Base-by-base conservation (phyloP, 2,888 invertebrate genomes). In the Lathronympha strigana region DNA sequence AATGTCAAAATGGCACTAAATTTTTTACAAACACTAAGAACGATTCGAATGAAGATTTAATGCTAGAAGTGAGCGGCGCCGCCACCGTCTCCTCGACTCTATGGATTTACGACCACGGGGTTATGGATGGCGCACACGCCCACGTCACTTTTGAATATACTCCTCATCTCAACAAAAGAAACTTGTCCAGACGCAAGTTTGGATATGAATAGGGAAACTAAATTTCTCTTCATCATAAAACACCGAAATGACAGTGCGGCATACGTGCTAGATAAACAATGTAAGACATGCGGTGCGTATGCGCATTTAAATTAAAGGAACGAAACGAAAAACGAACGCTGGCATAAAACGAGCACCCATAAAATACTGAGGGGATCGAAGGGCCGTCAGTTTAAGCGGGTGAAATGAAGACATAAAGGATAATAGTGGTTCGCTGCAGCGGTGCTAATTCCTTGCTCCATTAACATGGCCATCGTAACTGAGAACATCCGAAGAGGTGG, bases 331-430 rank as follows among this genome's bases (percentile, higher is more conserved):
- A 64, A 64, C 67, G 55, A 60, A 67, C 50, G 43, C 51, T 23
- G 63, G 54, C 43, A 63, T 57, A 76, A 77, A 78, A 75, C 67
- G 43, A 38, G 51, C 61, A 54, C 67, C 61, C 70, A 70, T 71
- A 72, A 76, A 72, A 70, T 69, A 71, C 57, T 55, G 55, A 53
- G 63, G 62, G 63, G 71, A 69, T 69, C 69, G 63, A 70, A 66
- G 68, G 67, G 70, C 62, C 72, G 74, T 74, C 77, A 79, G 66
- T 76, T 80, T 74, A 76, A 79, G 68, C 73, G 73, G 76, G 76
- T 80, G 80, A 86, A 83, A 87, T 83, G 81, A 84, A 85, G 82
- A 82, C 83, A 82, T 83, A 83, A 84, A 83, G 77, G 77, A 79
- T 79, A 82, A 78, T 79, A 72, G 75, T 70, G 76, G 76, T 77